phyloP scores from a whole-genome alignment of 2,888 invertebrate genomes.

The Heliconius aoede region DNA sequence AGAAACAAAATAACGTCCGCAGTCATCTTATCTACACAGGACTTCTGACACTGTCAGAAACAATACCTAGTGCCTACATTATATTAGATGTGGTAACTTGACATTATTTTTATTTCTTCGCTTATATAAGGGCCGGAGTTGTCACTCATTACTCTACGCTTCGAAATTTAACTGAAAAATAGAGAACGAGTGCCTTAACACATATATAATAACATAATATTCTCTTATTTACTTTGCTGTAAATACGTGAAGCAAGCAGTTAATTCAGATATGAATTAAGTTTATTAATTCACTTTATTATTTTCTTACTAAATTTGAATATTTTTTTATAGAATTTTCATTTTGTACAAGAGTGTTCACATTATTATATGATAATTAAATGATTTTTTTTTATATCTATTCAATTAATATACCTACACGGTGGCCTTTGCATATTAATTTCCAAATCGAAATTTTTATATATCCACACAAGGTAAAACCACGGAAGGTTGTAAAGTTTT shows the following conservation, averaged over 20 bases:
- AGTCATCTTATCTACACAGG: constrained; percentile 21
- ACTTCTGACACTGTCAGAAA: constrained; percentile 24
- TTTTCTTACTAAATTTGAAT: not conserved
- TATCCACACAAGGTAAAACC: constrained; percentile 71
- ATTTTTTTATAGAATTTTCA: not conserved
- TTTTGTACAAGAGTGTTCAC: not conserved
- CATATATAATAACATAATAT: too few species aligned
- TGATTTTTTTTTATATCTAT: not conserved
- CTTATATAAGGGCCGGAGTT: too few species aligned
- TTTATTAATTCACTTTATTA: not conserved
- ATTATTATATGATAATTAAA: constrained; percentile 13
- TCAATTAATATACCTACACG: not conserved
- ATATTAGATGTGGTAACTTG: not conserved
- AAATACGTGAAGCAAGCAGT: too few species aligned
- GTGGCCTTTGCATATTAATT: not conserved
- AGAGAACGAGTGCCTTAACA: too few species aligned
- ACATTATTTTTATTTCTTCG: too few species aligned
- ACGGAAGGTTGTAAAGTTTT: constrained; percentile 65
- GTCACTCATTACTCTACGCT: too few species aligned
- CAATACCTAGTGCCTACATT: constrained; percentile 11
- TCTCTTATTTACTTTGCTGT: too few species aligned
- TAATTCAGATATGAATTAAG: not conserved
- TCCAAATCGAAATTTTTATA: constrained; percentile 53
- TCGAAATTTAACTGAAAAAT: too few species aligned
- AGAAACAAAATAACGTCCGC: constrained; percentile 33